Percentiles rank a stretch among this genome's conserved stretches.
Conservation (phyloP, 2,113 vertebrate species). For the Laterallus jamaicensis region DNA sequence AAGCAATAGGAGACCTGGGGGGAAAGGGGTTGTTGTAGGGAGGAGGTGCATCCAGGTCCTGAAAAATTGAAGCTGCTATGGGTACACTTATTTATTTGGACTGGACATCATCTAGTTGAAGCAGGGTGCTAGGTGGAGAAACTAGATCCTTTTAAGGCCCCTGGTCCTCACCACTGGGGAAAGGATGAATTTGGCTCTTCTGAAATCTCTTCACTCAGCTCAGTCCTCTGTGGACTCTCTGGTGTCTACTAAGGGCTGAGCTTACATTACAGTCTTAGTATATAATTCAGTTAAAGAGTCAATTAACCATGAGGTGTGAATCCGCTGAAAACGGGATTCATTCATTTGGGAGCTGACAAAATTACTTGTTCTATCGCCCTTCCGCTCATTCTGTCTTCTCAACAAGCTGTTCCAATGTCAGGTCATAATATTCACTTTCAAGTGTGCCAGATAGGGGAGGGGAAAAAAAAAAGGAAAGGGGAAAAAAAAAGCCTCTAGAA, state of each 20-base stretch:
- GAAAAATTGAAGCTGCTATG: background rate
- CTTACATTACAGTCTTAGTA: background rate
- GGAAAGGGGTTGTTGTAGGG: background rate
- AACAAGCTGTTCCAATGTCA: slow-evolving; percentile 16
- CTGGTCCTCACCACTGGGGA: background rate
- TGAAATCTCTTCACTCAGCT: background rate
- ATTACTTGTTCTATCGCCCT: slow-evolving; percentile 4
- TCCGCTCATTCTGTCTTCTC: background rate
- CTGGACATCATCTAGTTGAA: background rate
- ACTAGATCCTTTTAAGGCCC: background rate
- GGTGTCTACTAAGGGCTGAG: background rate
- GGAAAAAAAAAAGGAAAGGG: background rate
- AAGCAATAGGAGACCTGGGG: background rate
- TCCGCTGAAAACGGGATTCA: slow-evolving; percentile 29
- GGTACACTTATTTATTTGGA: background rate
- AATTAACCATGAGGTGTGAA: slow-evolving; percentile 37
- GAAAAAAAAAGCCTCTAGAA: background rate
- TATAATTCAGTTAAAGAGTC: slow-evolving; percentile 42
- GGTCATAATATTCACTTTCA: slow-evolving; percentile 15
- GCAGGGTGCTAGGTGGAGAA: background rate
- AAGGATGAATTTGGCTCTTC: background rate
- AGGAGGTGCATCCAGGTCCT: background rate
- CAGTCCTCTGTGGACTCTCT: background rate
- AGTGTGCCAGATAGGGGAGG: background rate
- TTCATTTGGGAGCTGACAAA: slow-evolving; percentile 40